These are phyloP conservation scores for Dendropsophus ebraccatus DNA, from an alignment of 2,113 vertebrate genomes.

Conservation along the genomic window DNA sequence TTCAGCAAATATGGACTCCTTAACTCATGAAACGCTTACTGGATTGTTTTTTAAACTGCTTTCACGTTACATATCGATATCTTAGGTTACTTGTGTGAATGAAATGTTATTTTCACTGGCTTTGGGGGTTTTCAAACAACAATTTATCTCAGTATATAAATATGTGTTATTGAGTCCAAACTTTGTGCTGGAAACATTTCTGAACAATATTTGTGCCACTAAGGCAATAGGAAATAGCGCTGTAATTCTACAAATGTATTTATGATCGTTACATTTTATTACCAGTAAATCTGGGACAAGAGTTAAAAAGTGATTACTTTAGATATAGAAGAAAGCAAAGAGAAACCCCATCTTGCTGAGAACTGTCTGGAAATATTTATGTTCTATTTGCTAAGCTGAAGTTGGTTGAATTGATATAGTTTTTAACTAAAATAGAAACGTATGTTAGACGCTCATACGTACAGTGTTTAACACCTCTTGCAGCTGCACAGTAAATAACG, in stretches of 20 bases:
- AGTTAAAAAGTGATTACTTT: neutral
- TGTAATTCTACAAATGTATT: neutral
- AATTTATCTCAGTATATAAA: neutral
- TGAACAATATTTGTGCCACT: neutral
- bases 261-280: conserved; percentile 8
- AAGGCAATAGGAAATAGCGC: neutral
- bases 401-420: neutral
- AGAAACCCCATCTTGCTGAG: neutral
- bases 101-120: neutral
- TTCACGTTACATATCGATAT: neutral
- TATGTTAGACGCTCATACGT: neutral
- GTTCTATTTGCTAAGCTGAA: neutral
- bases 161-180: neutral
- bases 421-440: neutral
- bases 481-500: no score
- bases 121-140: neutral
- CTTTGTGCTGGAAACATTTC: neutral
- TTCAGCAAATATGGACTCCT: neutral
- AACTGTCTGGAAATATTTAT: neutral
- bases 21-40: neutral
- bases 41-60: neutral
- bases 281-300: neutral
- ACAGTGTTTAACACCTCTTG: neutral
- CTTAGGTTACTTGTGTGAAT: neutral
- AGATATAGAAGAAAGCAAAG: neutral